A percentile compares a stretch with the other conserved stretches of the same genome.
These are phyloP conservation scores for Ectemnius cavifrons DNA, from an alignment of 2,888 invertebrate species.

Conservation along the genomic window DNA sequence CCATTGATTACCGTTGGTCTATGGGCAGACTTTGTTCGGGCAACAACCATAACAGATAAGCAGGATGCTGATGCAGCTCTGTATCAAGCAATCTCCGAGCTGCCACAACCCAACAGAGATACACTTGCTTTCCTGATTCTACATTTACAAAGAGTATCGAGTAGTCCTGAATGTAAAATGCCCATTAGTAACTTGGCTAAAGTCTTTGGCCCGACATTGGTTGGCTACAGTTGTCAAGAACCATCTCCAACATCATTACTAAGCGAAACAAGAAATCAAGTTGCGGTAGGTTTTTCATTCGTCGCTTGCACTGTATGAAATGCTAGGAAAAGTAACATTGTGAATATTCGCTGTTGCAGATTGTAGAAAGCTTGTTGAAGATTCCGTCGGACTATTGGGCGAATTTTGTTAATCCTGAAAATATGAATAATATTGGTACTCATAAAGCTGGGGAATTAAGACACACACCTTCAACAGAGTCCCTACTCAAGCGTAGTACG, in stretches of 20 bases:
- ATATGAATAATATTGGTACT: constrained; percentile 64
- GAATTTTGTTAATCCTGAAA: constrained; percentile 82
- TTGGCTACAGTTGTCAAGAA: constrained; percentile 90
- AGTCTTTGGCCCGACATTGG: constrained; percentile 95
- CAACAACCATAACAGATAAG: constrained; percentile 81
- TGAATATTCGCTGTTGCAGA: constrained; percentile 75
- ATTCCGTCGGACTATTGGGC: constrained; percentile 89
- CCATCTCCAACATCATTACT: constrained; percentile 86
- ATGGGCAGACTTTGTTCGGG: constrained; percentile 89
- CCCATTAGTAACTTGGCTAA: constrained; percentile 91
- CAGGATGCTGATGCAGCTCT: constrained; percentile 83
- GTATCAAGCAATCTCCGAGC: constrained; percentile 87
- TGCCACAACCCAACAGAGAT: constrained; percentile 96
- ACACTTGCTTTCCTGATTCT: constrained; percentile 95
- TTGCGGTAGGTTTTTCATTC: constrained; percentile 79
- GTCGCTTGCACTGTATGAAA: constrained; percentile 14
- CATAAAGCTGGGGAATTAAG: constrained; percentile 71
- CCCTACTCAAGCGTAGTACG: constrained; percentile 72
- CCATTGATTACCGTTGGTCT: constrained; percentile 90
- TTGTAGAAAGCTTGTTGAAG: constrained; percentile 85
- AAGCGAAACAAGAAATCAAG: constrained; percentile 88
- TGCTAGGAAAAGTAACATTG: neutral
- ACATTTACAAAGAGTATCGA: constrained; percentile 93
- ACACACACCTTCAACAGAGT: constrained; percentile 76
- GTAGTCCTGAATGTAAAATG: constrained; percentile 94